phyloP scores from a whole-genome alignment of 2,113 vertebrate genomes.

The Galbula dea region DNA sequence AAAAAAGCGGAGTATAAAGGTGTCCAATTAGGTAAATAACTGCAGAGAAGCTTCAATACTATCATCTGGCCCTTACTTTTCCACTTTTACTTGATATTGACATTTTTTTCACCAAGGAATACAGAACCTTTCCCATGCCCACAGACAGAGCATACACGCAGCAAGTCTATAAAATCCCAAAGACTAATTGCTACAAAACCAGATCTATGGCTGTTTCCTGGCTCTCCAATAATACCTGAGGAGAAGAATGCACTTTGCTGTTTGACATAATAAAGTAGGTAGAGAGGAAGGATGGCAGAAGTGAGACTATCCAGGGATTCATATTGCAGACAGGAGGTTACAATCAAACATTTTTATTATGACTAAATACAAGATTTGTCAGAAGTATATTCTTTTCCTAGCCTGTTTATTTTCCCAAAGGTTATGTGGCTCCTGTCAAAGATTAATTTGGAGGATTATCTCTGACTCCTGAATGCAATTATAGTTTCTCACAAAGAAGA shows the following conservation, averaged over 20 bases:
- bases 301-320: slow-evolving; percentile 40
- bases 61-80: background rate
- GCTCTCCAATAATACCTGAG: slow-evolving; percentile 10
- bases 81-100: background rate
- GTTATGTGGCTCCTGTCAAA: slow-evolving; percentile 4
- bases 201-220: background rate
- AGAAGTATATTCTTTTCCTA: background rate
- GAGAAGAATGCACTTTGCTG: slow-evolving; percentile 48
- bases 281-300: background rate
- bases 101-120: background rate
- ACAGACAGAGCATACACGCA: background rate
- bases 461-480: background rate
- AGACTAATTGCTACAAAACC: background rate
- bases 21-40: background rate
- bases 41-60: background rate
- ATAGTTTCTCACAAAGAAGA: background rate
- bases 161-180: background rate
- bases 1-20: background rate
- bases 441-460: background rate
- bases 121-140: background rate
- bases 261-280: background rate
- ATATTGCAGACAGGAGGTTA: background rate
- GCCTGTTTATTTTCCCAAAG: slow-evolving; percentile 29
- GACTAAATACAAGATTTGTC: background rate
- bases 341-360: slow-evolving; percentile 43